These are phyloP conservation scores for Epirrita christyi DNA, from an alignment of 2,888 invertebrate genomes.

Conservation along the genomic window DNA sequence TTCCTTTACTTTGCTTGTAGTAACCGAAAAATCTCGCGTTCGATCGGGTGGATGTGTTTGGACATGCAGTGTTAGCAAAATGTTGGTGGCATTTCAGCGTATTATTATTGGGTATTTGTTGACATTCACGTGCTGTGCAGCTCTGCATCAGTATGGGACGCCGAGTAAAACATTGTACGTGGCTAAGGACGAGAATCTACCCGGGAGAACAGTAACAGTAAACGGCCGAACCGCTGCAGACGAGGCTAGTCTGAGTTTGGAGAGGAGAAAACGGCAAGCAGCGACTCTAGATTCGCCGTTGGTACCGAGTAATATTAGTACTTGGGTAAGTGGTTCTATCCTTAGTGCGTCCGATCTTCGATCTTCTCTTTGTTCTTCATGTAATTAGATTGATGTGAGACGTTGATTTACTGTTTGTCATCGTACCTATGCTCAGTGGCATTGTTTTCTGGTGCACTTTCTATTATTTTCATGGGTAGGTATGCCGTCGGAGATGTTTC, in stretches of 20 bases:
- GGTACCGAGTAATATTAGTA: conserved; percentile 72
- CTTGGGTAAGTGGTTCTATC: conserved; percentile 70
- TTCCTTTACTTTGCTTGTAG: too few relatives aligned
- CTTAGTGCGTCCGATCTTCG: conserved; percentile 35
- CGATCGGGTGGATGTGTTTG: conserved; percentile 56
- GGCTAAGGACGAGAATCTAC: conserved; percentile 52
- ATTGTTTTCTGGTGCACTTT: conserved; percentile 44
- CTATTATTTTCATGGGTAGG: conserved; percentile 48
- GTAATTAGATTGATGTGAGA: conserved; percentile 36
- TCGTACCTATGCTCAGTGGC: conserved; percentile 34
- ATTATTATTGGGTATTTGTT: conserved; percentile 60
- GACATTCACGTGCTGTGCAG: conserved; percentile 58
- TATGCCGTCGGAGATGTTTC: conserved; percentile 37
- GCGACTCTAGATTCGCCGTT: conserved; percentile 58
- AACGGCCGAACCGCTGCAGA: conserved; percentile 59
- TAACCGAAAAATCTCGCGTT: conserved; percentile 51
- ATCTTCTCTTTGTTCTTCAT: conserved; percentile 52
- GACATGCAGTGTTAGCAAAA: conserved; percentile 79
- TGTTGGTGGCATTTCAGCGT: conserved; percentile 69
- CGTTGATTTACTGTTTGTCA: conserved; percentile 46
- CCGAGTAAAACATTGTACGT: conserved; percentile 67
- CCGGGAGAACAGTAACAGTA: conserved; percentile 57
- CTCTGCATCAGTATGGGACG: conserved; percentile 61
- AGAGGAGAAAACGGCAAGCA: conserved; percentile 73
- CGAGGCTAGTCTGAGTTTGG: conserved; percentile 47